phyloP scores from a whole-genome alignment of 2,797 vertebrate genomes.

The Enteromius treurensis region DNA sequence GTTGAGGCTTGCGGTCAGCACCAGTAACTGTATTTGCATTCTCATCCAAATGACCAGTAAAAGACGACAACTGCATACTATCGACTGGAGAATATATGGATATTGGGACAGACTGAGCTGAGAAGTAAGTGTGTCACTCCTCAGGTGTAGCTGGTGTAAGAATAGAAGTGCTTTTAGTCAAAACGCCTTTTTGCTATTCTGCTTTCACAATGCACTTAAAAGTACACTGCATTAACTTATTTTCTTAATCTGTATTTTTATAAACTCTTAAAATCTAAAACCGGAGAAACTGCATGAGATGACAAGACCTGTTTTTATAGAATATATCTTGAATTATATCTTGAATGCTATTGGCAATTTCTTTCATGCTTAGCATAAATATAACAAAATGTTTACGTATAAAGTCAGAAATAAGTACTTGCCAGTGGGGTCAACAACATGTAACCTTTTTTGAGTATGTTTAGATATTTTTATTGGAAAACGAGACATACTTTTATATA shows the following conservation, averaged over 20 bases:
- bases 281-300: not conserved
- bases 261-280: not conserved
- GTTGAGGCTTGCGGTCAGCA: slow-evolving; percentile 70
- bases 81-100: slow-evolving; percentile 34
- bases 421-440: not conserved
- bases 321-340: not conserved
- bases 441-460: not conserved
- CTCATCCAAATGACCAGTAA: slow-evolving; percentile 64
- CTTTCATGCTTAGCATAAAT: not conserved
- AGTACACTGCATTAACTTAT: not conserved
- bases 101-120: slow-evolving; percentile 15
- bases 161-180: slow-evolving; percentile 13
- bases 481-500: not conserved
- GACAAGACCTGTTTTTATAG: not conserved
- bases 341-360: not conserved
- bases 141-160: slow-evolving; percentile 6
- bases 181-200: not conserved
- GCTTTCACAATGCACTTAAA: not conserved
- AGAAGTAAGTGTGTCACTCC: slow-evolving; percentile 32
- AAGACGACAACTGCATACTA: slow-evolving; percentile 53
- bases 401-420: not conserved
- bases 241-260: not conserved
- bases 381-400: not conserved
- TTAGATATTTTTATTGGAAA: not conserved
- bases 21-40: slow-evolving; percentile 54